Evolutionary conservation across 2,113 vertebrate species (phyloP), one percentile per base, ranked within the genome.

Genomic region (Chascanopsetta lugubris): DNA sequence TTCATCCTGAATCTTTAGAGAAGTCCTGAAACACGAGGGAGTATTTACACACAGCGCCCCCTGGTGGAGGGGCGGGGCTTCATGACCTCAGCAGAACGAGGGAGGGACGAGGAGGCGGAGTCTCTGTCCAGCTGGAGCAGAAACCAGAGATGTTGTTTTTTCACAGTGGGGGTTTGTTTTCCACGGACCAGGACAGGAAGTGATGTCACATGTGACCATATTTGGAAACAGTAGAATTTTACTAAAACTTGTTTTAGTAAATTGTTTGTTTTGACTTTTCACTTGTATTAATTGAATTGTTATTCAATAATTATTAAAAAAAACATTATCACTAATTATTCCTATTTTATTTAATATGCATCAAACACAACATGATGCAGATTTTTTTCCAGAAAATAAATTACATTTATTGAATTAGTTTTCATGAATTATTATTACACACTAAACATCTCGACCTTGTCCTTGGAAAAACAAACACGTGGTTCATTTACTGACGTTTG

Each of bases 1-100:
- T 82, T 86, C 72, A 43, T 36, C 18, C 76, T 26, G n/a, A 55
- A 40, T n/a, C 55, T 45, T 66, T 74, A 66, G 46, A 84, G 80
- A 83, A 75, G 30, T 25, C 27, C 25, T 38, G 6, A 72, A 79
- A 80, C 47, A 12, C 21, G 56, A 56, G 6, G 26, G 18, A 38
- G 18, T 75, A 75, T 71, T 72, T 69, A 78, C 70, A 78, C 24
- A 56, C 22, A 8, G 0, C 4, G 21, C 21, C 6, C 20, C 22
- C 15, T 5, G 45, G 18, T 5, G 4, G 9, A 60, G 50, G 60
- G 55, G 58, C 17, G 18, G 0, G 11, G n/a, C 56, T 54, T 24
- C 21, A 17, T 38, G 29, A 18, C 20, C 60, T 63, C 4, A 38
- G 54, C 30, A 24, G 32, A 67, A 49, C 0, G 8, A 17, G 15